phyloP scores from a whole-genome alignment of 2,113 vertebrate species.

The Globicephala melas region DNA sequence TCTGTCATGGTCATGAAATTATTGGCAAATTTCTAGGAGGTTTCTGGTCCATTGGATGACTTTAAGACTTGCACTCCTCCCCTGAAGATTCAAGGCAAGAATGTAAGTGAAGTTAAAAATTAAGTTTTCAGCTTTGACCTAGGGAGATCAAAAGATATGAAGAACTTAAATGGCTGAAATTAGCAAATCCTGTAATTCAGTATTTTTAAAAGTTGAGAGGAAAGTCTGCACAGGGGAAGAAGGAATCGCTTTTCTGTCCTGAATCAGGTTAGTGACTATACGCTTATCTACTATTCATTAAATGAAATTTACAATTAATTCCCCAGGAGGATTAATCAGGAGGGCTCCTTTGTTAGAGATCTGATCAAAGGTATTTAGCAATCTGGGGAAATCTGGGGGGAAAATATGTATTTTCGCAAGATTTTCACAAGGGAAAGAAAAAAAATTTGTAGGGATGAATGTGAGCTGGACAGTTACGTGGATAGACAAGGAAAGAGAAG shows the following conservation, averaged over 20 bases:
- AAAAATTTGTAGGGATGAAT: not conserved
- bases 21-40: not conserved
- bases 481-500: not conserved
- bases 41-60: not conserved
- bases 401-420: not conserved
- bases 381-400: not conserved
- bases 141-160: not conserved
- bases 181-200: not conserved
- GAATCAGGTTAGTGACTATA: conserved; percentile 15
- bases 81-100: not conserved
- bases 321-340: not conserved
- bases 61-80: not conserved
- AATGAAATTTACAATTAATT: not conserved
- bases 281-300: not conserved
- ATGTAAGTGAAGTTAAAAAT: conserved; percentile 47
- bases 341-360: not conserved
- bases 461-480: not conserved
- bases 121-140: not conserved
- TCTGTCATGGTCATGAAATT: not conserved
- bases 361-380: not conserved
- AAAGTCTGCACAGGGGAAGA: not conserved
- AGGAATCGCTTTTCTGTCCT: not conserved
- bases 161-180: not conserved
- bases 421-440: not conserved
- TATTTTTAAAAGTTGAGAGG: not conserved